These are phyloP conservation scores for Liopterus haemorrhoidalis DNA, from an alignment of 2,888 invertebrate species.

Conservation along the genomic window DNA sequence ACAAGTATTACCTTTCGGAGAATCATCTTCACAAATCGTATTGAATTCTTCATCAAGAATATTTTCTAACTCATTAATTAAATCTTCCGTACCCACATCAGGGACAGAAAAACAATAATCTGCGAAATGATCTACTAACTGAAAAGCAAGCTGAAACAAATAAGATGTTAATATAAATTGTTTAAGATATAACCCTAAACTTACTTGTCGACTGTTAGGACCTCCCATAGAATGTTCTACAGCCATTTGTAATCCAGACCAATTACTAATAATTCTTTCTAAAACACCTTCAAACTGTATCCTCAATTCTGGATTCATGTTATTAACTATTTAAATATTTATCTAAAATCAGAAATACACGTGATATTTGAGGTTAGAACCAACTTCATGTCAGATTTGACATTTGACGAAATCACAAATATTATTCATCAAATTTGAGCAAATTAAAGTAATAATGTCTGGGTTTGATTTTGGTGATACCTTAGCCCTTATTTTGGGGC, in stretches of 20 bases:
- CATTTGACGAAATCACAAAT: slow-evolving; percentile 4
- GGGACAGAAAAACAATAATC: slow-evolving; percentile 57
- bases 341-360: no score
- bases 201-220: slow-evolving; percentile 61
- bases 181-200: slow-evolving; percentile 45
- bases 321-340: slow-evolving; percentile 1
- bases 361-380: no score
- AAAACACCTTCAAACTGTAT: slow-evolving; percentile 57
- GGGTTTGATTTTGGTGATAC: slow-evolving; percentile 64
- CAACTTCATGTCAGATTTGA: slow-evolving; percentile 6
- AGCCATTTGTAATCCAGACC: slow-evolving; percentile 65
- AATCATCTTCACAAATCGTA: slow-evolving; percentile 65
- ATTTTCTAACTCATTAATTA: slow-evolving; percentile 61
- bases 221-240: slow-evolving; percentile 72
- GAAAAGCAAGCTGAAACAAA: slow-evolving; percentile 53
- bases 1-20: slow-evolving; percentile 52
- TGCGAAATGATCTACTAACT: slow-evolving; percentile 59
- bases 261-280: slow-evolving; percentile 63
- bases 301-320: slow-evolving; percentile 30
- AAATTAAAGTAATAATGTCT: slow-evolving; percentile 33
- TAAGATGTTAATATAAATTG: not conserved
- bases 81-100: slow-evolving; percentile 53
- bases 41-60: slow-evolving; percentile 69
- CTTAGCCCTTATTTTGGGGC: slow-evolving; percentile 57
- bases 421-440: not conserved